Percentiles rank a stretch among this genome's conserved stretches.
These are phyloP conservation scores for Busseola fusca DNA, from an alignment of 2,888 invertebrate species.

Conservation along the genomic window DNA sequence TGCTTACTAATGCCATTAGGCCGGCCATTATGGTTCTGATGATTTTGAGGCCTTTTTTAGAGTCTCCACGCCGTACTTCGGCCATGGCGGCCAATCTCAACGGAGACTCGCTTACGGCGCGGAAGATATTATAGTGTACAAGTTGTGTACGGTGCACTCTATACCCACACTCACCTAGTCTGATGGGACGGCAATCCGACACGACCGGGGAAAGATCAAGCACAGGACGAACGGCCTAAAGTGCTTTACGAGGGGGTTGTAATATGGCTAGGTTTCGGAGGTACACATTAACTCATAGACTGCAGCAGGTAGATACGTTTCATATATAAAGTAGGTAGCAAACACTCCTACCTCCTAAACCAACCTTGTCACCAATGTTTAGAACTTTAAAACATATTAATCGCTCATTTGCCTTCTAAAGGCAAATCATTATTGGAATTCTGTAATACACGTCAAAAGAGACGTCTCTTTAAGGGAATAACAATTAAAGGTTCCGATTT, in stretches of 20 bases:
- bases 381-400: constrained; percentile 25
- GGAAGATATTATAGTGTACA: background rate
- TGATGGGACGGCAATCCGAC: background rate
- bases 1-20: background rate
- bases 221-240: background rate
- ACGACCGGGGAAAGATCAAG: background rate
- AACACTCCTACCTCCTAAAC: background rate
- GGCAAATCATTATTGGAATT: constrained; percentile 42
- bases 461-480: constrained; percentile 25
- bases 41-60: background rate
- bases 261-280: no score
- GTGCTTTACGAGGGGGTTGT: background rate
- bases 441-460: constrained; percentile 43
- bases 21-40: background rate
- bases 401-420: constrained; percentile 47
- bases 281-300: background rate
- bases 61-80: background rate
- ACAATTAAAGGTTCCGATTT: constrained; percentile 52
- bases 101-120: background rate
- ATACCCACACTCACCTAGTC: background rate
- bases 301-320: background rate
- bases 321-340: background rate
- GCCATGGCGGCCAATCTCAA: background rate
- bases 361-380: background rate
- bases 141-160: background rate